Conservation (phyloP, 2,888 invertebrate genomes). For the Theretra japonica region DNA sequence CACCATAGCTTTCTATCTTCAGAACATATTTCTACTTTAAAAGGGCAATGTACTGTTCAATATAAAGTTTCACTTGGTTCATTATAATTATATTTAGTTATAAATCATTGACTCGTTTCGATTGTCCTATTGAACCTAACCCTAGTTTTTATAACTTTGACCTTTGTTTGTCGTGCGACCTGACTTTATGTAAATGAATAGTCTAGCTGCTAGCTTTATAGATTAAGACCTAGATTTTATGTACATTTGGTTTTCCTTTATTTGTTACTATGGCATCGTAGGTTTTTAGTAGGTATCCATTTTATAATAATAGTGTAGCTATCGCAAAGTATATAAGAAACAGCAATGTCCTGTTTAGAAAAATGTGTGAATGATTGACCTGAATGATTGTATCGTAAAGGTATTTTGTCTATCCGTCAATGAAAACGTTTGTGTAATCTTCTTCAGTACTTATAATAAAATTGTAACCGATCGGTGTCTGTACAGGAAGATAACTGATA, state of each 20-base stretch:
- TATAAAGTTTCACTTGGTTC: background rate
- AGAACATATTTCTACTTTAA: background rate
- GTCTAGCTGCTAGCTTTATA: background rate
- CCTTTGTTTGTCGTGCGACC: slow-evolving; percentile 1
- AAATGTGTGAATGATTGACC: too few species aligned
- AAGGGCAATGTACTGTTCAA: background rate
- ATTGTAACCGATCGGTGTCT: too few species aligned
- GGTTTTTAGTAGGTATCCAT: too few species aligned
- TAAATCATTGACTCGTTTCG: background rate
- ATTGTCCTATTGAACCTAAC: background rate
- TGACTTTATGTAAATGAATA: slow-evolving; percentile 12
- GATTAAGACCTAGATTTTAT: background rate
- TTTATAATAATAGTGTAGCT: too few species aligned
- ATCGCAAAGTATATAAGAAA: too few species aligned
- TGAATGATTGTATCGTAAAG: too few species aligned
- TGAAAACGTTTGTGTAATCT: too few species aligned
- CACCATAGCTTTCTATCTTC: too few species aligned
- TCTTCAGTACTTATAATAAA: too few species aligned
- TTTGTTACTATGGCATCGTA: background rate
- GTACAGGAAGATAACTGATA: too few species aligned
- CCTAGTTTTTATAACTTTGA: slow-evolving; percentile 2
- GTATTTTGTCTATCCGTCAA: too few species aligned
- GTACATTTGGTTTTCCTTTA: background rate
- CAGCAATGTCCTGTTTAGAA: too few species aligned
- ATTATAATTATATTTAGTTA: background rate